Evolutionary conservation across 2,888 invertebrate species (phyloP).

Genomic region (Eulithis prunata): DNA sequence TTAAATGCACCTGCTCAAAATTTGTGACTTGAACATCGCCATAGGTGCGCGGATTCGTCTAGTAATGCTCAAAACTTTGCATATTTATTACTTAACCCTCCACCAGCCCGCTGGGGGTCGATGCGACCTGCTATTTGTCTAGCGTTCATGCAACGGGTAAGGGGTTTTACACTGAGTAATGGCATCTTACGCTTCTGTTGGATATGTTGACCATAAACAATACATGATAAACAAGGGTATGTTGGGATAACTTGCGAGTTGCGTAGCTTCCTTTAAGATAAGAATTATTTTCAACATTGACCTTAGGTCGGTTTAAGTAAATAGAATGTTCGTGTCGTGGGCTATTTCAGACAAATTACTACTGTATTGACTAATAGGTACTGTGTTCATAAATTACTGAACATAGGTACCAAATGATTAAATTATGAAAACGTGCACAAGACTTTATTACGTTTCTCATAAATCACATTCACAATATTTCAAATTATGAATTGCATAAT

Average conservation of each 20-base stretch:
- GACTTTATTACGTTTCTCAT: conserved; percentile 8
- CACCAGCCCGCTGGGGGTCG: conserved; percentile 50
- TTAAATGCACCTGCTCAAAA: conserved; percentile 70
- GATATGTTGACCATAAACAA: conserved; percentile 43
- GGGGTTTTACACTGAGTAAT: conserved; percentile 55
- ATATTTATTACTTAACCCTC: conserved; percentile 73
- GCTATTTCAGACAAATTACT: no score
- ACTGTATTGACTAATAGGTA: no score
- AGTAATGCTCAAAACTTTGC: conserved; percentile 73
- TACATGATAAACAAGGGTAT: conserved; percentile 16
- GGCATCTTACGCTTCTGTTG: conserved; percentile 50
- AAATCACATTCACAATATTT: conserved; percentile 16
- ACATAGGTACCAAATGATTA: no score
- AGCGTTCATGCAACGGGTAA: conserved; percentile 52
- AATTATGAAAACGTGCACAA: neutral
- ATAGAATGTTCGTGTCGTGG: no score
- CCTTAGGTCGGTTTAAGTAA: no score
- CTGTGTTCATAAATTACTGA: no score
- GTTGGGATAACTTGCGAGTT: neutral
- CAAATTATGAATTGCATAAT: conserved; percentile 16
- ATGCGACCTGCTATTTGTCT: conserved; percentile 55
- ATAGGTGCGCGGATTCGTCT: conserved; percentile 68
- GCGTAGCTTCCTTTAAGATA: no score
- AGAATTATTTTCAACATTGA: no score
- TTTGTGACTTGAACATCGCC: conserved; percentile 64